phyloP scores from a whole-genome alignment of 2,797 vertebrate genomes.

The Pipistrellus nathusii region DNA sequence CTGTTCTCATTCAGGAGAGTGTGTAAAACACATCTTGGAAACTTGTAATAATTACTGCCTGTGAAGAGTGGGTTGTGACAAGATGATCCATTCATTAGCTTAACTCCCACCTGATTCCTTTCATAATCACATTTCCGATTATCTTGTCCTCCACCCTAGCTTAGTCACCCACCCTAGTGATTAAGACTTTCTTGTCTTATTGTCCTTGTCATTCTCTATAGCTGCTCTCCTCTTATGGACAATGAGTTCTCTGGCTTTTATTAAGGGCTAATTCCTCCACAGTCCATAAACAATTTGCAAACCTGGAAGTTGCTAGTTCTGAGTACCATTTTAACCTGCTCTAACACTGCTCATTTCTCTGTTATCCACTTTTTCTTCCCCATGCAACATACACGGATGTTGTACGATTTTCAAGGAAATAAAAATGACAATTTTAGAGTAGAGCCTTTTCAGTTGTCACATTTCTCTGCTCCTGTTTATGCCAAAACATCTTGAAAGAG shows the following conservation, averaged over 20 bases:
- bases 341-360: neutral
- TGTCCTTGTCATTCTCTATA: neutral
- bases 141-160: neutral
- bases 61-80: neutral
- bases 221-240: neutral
- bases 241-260: neutral
- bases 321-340: neutral
- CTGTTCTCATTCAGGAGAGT: neutral
- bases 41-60: neutral
- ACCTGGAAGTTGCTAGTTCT: too few relatives aligned
- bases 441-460: neutral
- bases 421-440: neutral
- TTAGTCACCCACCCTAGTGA: neutral
- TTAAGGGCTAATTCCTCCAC: neutral
- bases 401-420: neutral
- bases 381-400: neutral
- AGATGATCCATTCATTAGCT: neutral
- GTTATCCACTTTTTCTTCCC: neutral
- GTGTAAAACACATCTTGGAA: neutral
- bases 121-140: neutral
- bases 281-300: too few relatives aligned
- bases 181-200: neutral
- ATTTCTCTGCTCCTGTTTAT: neutral
- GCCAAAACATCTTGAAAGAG: neutral
- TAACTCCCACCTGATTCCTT: neutral